phyloP scores from a whole-genome alignment of 2,888 invertebrate genomes.

The Epirrhoe alternata region DNA sequence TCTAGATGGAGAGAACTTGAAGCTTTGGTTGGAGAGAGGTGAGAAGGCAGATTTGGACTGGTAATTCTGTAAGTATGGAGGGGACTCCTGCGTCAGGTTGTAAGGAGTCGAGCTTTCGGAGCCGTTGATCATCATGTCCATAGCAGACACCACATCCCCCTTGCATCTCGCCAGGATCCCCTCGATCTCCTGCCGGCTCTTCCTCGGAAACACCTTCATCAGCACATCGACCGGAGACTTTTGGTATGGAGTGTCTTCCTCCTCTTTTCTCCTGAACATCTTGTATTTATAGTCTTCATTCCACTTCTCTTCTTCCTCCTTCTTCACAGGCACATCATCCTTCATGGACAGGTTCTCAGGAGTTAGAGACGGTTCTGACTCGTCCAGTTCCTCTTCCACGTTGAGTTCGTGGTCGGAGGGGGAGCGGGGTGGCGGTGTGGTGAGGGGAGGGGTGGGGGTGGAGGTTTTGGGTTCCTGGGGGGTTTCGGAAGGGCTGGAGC shows the following conservation, averaged over 20 bases:
- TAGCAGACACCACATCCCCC: slow-evolving; percentile 96
- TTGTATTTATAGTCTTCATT: slow-evolving; percentile 76
- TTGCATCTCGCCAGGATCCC: slow-evolving; percentile 92
- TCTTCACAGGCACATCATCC: slow-evolving; percentile 83
- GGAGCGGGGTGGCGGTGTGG: slow-evolving; percentile 75
- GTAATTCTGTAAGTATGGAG: slow-evolving; percentile 76
- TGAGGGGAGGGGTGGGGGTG: slow-evolving; percentile 64
- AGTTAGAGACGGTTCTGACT: slow-evolving; percentile 84
- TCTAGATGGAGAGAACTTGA: slow-evolving; percentile 88
- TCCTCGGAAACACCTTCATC: slow-evolving; percentile 94
- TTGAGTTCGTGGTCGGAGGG: slow-evolving; percentile 82
- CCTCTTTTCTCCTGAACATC: slow-evolving; percentile 70
- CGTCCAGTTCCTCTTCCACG: slow-evolving; percentile 85
- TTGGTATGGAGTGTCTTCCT: slow-evolving; percentile 63
- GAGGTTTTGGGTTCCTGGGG: slow-evolving; percentile 73
- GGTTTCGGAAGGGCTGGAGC: slow-evolving; percentile 70
- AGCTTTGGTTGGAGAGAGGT: slow-evolving; percentile 87
- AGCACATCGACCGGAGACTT: slow-evolving; percentile 95
- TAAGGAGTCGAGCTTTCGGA: slow-evolving; percentile 66
- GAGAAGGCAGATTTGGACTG: slow-evolving; percentile 91
- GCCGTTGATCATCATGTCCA: slow-evolving; percentile 94
- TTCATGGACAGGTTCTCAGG: slow-evolving; percentile 94
- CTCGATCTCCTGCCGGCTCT: slow-evolving; percentile 94
- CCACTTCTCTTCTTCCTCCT: slow-evolving; percentile 81
- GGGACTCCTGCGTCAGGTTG: slow-evolving; percentile 73